Base-by-base conservation (phyloP, 2,113 vertebrate genomes). In the Rutilus rutilus region DNA sequence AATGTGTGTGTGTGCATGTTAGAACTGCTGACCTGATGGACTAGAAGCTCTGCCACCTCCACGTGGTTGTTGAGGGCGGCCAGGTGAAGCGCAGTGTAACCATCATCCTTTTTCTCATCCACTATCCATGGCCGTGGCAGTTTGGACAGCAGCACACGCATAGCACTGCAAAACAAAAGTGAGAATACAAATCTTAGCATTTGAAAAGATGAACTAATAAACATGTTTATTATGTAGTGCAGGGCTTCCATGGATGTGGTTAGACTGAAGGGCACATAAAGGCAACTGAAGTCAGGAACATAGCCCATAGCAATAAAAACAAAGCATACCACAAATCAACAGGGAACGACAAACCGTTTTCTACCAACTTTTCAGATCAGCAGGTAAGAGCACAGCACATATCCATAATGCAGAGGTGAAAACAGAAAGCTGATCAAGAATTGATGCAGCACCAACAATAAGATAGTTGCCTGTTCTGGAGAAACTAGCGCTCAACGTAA, bases 1-100 rank as follows among this genome's bases (percentile, higher is more conserved):
- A 30, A 27, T 39, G 10, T 64, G 42, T 62, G 39, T 10, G 23
- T 17, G 54, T 11, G 52, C 6, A 25, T 50, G 64, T 4, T 23
- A 17, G 76, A 33, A 60, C 60, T 39, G 39, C n/a, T 86, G 57
- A 99, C 98, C 98, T 99, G 98, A 93, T 99, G 98, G 65, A 99
- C 98, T 90, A 99, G 74, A 42, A 99, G 95, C 92, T 99, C 98
- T 60, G 98, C 98, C 90, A 99, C 98, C 93, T 99, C 98, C 80
- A 99, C 98, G 0, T 99, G 98, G 93, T 99, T 99, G 95, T 99
- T 99, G 87, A 99, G 97, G 60, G 98, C 98, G 75, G 98, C 98
- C 87, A 99, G 93, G 92, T 99, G 98, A 89, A 99, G 95, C 1
- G 98, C 97, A 3, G 98, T 99, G 91, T 99, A 99, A 23, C 98